Percentiles rank a stretch among this genome's conserved stretches.
Conservation (phyloP, 1,140 invertebrate species). For the Harpegnathos saltator region DNA sequence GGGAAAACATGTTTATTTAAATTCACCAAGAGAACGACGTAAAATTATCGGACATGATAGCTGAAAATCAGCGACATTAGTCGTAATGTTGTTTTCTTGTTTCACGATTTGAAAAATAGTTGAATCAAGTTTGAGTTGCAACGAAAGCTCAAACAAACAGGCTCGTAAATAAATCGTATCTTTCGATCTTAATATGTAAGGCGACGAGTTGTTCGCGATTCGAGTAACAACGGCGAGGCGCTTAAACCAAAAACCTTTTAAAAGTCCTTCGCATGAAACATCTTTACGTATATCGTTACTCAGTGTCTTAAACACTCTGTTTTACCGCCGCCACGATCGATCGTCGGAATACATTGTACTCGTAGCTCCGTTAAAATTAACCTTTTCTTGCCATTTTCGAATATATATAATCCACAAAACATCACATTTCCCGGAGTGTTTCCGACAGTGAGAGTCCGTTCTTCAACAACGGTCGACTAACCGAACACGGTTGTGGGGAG, state of each 20-base stretch:
- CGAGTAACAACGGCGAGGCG: constrained; percentile 11
- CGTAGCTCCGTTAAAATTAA: background rate
- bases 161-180: background rate
- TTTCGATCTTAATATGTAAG: constrained; percentile 10
- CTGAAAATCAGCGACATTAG: too few species aligned
- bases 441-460: constrained; percentile 23
- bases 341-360: too few species aligned
- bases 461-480: constrained; percentile 12
- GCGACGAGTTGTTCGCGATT: constrained; percentile 46
- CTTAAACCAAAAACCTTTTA: background rate
- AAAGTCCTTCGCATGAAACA: background rate
- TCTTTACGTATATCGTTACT: constrained; percentile 8
- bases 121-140: constrained; percentile 2
- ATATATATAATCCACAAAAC: background rate
- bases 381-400: constrained; percentile 14
- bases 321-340: background rate
- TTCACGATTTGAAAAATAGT: background rate
- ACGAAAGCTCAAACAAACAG: constrained; percentile 2
- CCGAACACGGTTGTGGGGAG: constrained; percentile 15
- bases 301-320: background rate
- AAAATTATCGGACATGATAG: background rate
- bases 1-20: background rate
- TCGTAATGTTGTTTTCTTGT: too few species aligned
- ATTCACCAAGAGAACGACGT: background rate
- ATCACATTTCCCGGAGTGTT: constrained; percentile 12